Evolutionary conservation across 2,113 vertebrate species (phyloP), one percentile per base, ranked within the genome.

Genomic region (Thomomys bottae): DNA sequence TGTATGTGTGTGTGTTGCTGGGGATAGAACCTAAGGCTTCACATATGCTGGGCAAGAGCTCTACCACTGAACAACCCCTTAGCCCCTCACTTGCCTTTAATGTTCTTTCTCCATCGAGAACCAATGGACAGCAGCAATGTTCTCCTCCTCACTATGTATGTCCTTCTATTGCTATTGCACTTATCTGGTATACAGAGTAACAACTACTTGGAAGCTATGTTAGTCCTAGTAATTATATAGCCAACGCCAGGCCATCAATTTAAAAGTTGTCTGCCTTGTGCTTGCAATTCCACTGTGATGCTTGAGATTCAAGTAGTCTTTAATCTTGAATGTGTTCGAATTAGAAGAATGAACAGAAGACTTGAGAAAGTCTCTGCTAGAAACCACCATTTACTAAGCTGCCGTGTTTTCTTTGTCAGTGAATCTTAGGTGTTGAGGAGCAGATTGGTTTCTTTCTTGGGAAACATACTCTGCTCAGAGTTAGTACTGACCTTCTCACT

Each of bases 221-320:
- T 38, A 21, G 36, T 76, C 80, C 78, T 84, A 38, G 42, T 86
- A 38, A 72, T 72, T 87, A 34, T 42, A 54, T 42, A n/a, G 42
- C 32, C 4, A 66, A 67, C 32, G 54, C 73, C 59, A 54, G 88
- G 95, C 76, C 90, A 92, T 96, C 95, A 54, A 1, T 87, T 81
- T 67, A 87, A 42, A 94, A 76, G 67, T 88, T 26, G 23, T 95
- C 92, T 78, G 87, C 89, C 77, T 94, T 90, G 88, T 90, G 89
- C 32, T 34, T 9, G 64, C 76, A 54, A 54, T 15, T 54, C 14
- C 14, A 54, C 14, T 54, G 49, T 54, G 49, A 15, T 54, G 15
- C 49, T 54, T 54, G 15, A 54, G 49, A 54, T 54, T 54, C 15
- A 54, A 14, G 17, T 54, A 54, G 14, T 54, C 49, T 54, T 11